phyloP scores from a whole-genome alignment of 2,797 vertebrate genomes.

The Megalops cyprinoides region DNA sequence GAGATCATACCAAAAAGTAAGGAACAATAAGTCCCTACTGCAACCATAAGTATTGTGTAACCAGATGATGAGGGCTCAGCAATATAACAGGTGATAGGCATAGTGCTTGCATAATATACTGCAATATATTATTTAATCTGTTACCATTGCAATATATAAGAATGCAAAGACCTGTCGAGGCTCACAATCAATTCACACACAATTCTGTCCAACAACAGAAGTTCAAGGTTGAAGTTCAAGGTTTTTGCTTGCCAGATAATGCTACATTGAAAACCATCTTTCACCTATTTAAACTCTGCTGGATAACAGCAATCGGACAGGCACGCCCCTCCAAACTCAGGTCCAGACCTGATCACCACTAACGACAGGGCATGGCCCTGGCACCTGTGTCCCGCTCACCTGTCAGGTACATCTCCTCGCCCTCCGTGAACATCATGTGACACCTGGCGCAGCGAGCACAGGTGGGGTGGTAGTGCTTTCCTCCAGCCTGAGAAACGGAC shows the following conservation, averaged over 20 bases:
- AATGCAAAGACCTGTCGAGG: background rate
- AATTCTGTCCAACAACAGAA: background rate
- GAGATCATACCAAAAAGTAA: background rate
- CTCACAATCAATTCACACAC: background rate
- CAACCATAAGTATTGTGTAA: background rate
- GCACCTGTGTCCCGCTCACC: constrained; percentile 68
- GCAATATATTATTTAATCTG: background rate
- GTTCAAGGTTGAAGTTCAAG: too few species aligned
- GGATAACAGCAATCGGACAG: background rate
- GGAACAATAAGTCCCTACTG: background rate
- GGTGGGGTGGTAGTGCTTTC: constrained; percentile 95
- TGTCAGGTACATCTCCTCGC: constrained; percentile 99
- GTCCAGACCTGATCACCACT: background rate
- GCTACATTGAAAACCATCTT: background rate
- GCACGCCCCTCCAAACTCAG: background rate
- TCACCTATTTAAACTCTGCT: background rate
- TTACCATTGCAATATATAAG: background rate
- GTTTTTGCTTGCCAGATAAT: too few species aligned
- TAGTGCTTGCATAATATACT: background rate
- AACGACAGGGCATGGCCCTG: background rate
- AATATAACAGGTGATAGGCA: background rate
- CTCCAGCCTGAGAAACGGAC: constrained; percentile 82
- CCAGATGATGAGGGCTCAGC: too few species aligned
- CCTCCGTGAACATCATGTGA: constrained; percentile 96
- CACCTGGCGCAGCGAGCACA: constrained; percentile 95